Evolutionary conservation across 2,888 invertebrate species (phyloP).

Genomic region (Tanypteryx hageni): DNA sequence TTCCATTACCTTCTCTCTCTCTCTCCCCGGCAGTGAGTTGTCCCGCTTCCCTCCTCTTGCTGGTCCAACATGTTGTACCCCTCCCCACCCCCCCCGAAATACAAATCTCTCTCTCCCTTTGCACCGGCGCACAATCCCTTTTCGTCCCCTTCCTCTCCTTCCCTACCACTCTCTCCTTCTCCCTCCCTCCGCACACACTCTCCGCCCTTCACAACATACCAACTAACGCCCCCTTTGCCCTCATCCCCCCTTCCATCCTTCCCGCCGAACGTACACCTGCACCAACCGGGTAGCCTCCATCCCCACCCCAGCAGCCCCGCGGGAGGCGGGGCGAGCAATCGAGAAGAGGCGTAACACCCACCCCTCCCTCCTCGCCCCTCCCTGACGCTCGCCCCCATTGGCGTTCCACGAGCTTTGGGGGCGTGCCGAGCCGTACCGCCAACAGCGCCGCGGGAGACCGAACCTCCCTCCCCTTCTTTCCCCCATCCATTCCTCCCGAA

Average conservation of each 20-base stretch:
- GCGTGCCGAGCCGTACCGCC: slow-evolving; percentile 1
- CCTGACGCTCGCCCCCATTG: not conserved
- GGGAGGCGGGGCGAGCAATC: not conserved
- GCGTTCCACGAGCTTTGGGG: not conserved
- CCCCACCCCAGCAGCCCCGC: not conserved
- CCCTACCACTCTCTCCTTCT: not conserved
- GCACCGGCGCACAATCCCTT: slow-evolving; percentile 2
- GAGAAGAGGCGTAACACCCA: not conserved
- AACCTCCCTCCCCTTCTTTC: not conserved
- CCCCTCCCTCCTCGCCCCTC: not conserved
- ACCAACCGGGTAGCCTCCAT: slow-evolving; percentile 13
- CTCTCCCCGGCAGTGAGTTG: not conserved
- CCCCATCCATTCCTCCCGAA: not conserved
- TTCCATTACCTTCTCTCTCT: not conserved
- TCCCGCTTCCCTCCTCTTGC: slow-evolving; percentile 19
- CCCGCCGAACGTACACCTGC: not conserved
- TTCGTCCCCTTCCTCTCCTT: not conserved
- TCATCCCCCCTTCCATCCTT: not conserved
- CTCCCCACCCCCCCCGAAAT: not conserved
- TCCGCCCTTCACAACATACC: too few species aligned
- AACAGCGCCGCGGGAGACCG: slow-evolving; percentile 28
- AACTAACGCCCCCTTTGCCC: not conserved
- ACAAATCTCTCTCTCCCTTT: not conserved
- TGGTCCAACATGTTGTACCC: slow-evolving; percentile 35
- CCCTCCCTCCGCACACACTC: not conserved